A percentile compares a stretch with the other conserved stretches of the same genome.
These are phyloP conservation scores for Drosophila cardini DNA, from an alignment of 1,140 invertebrate genomes.

Conservation along the genomic window DNA sequence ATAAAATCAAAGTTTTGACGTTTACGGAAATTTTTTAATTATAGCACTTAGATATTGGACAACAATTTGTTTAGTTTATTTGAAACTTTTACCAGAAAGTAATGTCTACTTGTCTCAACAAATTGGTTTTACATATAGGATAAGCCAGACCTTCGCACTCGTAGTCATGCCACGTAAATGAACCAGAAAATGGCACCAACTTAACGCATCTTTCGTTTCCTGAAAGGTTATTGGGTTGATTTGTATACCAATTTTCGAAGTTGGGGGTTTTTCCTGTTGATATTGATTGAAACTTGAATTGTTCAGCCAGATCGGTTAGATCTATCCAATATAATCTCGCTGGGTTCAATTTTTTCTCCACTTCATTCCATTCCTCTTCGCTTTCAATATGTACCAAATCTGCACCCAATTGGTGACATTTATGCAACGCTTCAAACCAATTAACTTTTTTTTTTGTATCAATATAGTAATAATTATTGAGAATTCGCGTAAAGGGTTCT, in stretches of 20 bases:
- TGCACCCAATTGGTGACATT: constrained; percentile 20
- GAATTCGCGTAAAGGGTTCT: background rate
- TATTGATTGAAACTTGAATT: background rate
- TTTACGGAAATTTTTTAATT: too few relatives aligned
- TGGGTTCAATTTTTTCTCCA: background rate
- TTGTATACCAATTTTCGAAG: background rate
- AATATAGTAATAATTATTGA: constrained; percentile 37
- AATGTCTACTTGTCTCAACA: too few relatives aligned
- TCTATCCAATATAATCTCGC: constrained; percentile 19
- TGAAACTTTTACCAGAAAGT: too few relatives aligned
- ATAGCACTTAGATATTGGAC: too few relatives aligned
- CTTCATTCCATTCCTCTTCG: background rate
- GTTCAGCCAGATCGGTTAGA: background rate
- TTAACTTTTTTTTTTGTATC: background rate
- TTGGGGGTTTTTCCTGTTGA: background rate
- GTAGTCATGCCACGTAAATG: too few relatives aligned
- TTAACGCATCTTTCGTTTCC: constrained; percentile 9
- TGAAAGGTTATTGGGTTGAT: constrained; percentile 26
- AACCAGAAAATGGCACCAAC: too few relatives aligned
- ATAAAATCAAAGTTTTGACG: too few relatives aligned
- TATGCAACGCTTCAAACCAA: constrained; percentile 29
- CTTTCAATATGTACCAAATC: constrained; percentile 27
- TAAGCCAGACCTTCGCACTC: too few relatives aligned
- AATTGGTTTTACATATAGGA: too few relatives aligned
- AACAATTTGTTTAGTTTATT: too few relatives aligned